These are phyloP conservation scores for Lates japonicus DNA, from an alignment of 2,797 vertebrate species.

Conservation along the genomic window DNA sequence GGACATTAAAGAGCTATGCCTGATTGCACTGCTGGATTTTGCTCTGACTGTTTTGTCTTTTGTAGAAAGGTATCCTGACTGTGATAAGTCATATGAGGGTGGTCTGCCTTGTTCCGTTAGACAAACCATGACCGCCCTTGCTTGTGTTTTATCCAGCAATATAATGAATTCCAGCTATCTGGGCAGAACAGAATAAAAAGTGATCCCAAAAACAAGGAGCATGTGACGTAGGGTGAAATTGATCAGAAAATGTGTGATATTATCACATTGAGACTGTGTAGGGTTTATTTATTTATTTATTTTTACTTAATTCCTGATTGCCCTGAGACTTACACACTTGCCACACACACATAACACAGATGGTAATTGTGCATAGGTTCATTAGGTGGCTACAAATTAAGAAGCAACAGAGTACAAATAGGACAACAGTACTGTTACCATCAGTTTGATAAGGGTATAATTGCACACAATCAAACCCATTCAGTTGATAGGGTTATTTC, in stretches of 20 bases:
- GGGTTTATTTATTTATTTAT: constrained; percentile 3
- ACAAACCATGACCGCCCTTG: constrained; percentile 42
- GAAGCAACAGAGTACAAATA: constrained; percentile 36
- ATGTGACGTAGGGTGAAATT: constrained; percentile 42
- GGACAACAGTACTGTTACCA: constrained; percentile 17
- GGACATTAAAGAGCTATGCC: constrained; percentile 51
- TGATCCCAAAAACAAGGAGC: neutral
- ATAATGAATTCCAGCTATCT: constrained; percentile 70
- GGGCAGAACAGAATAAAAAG: constrained; percentile 40
- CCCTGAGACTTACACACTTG: neutral
- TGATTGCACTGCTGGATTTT: constrained; percentile 60
- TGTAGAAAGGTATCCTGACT: constrained; percentile 45
- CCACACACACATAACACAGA: neutral
- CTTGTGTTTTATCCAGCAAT: constrained; percentile 55
- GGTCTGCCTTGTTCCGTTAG: constrained; percentile 48
- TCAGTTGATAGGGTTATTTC: constrained; percentile 37
- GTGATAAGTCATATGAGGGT: constrained; percentile 56
- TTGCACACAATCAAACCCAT: constrained; percentile 42
- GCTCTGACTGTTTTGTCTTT: constrained; percentile 64
- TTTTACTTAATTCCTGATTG: neutral
- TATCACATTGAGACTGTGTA: constrained; percentile 29
- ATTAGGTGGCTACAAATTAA: constrained; percentile 48
- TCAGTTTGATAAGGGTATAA: constrained; percentile 46
- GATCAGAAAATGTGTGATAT: constrained; percentile 49
- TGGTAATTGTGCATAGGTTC: constrained; percentile 18